A percentile compares a stretch with the other conserved stretches of the same genome.
These are phyloP conservation scores for Mesocentrotus franciscanus DNA, from an alignment of 53 echinoderm and acorn worm genomes.

Conservation along the genomic window DNA sequence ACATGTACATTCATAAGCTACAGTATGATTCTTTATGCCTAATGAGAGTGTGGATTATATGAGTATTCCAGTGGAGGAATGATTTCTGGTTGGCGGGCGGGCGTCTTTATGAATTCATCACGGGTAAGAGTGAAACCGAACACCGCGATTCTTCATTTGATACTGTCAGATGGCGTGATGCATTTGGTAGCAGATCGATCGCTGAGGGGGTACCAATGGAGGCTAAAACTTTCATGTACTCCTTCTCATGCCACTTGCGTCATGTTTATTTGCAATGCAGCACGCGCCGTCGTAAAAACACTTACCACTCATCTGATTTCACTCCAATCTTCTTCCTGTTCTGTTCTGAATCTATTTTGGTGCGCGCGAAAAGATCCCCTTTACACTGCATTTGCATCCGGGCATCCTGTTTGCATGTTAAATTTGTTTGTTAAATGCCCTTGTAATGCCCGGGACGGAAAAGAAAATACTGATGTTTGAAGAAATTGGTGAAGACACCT, in stretches of 20 bases:
- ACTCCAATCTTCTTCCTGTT: neutral
- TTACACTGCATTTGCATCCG: neutral
- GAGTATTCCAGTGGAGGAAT: too few relatives aligned
- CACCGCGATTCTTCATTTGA: neutral
- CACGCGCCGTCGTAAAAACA: constrained; percentile 2
- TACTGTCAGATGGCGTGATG: neutral
- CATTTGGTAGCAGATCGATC: neutral
- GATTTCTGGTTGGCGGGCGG: too few relatives aligned
- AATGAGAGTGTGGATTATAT: too few relatives aligned
- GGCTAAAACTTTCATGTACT: neutral
- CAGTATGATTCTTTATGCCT: too few relatives aligned
- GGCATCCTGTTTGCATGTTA: constrained; percentile 1
- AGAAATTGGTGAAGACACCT: neutral
- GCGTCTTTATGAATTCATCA: constrained; percentile 35
- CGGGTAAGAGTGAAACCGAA: neutral
- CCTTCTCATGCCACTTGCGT: neutral
- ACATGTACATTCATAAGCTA: too few relatives aligned
- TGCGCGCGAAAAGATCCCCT: neutral
- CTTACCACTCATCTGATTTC: constrained; percentile 8
- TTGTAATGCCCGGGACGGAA: too few relatives aligned
- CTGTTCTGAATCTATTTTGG: neutral
- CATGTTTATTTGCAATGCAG: constrained; percentile 33
- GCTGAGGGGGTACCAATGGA: neutral
- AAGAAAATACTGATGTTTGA: neutral
- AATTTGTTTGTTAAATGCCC: neutral